Percentiles rank a stretch among this genome's conserved stretches.
Conservation (phyloP, 2,113 vertebrate species). For the Neolamprologus sp. region DNA sequence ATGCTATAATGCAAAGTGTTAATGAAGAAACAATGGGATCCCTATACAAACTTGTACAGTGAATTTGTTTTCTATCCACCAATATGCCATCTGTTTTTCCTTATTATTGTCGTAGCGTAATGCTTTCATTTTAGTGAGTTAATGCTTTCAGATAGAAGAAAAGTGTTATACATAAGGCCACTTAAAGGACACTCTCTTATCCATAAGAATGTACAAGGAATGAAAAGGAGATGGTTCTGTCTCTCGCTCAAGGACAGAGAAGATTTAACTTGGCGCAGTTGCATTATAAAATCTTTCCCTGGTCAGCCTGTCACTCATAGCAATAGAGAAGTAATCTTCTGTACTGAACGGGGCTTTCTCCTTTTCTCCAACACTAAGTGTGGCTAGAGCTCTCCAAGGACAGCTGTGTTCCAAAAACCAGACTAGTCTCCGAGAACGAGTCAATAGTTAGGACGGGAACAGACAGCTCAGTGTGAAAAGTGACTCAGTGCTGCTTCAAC, state of each 20-base stretch:
- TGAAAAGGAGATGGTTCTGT: neutral
- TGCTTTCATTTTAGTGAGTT: neutral
- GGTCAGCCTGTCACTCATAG: neutral
- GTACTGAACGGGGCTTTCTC: neutral
- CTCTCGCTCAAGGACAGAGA: neutral
- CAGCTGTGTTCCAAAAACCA: neutral
- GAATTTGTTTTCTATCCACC: neutral
- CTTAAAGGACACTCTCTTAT: neutral
- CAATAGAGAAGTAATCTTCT: neutral
- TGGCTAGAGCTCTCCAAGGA: constrained; percentile 4
- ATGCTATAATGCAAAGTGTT: neutral
- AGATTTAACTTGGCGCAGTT: neutral
- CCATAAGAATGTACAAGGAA: neutral
- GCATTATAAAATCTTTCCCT: neutral
- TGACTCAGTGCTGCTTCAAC: constrained; percentile 26
- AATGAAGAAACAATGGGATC: neutral
- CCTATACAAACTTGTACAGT: neutral
- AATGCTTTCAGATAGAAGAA: neutral
- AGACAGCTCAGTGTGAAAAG: constrained; percentile 21
- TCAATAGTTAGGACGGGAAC: neutral
- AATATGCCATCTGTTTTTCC: neutral
- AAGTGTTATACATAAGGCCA: neutral
- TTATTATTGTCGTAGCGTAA: neutral
- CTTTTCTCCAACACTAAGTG: neutral
- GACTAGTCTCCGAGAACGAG: neutral